Conservation (phyloP, 2,888 invertebrate genomes). For the Philereme transversata region DNA sequence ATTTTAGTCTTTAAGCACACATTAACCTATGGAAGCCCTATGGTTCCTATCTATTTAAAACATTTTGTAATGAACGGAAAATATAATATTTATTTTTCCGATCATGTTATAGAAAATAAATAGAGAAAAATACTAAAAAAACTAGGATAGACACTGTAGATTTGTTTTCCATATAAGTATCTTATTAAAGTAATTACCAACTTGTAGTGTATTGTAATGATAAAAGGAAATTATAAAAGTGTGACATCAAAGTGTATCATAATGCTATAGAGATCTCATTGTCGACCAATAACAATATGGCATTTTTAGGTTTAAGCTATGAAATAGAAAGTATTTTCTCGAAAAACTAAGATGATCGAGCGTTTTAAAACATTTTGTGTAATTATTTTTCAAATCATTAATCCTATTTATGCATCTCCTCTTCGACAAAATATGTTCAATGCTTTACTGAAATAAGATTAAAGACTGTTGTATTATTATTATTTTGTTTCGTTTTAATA, state of each 20-base stretch:
- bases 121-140: slow-evolving; percentile 62
- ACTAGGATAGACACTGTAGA: slow-evolving; percentile 67
- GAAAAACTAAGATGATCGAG: slow-evolving; percentile 43
- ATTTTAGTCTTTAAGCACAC: slow-evolving; percentile 60
- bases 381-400: slow-evolving; percentile 55
- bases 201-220: slow-evolving; percentile 63
- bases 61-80: slow-evolving; percentile 49
- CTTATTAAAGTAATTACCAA: slow-evolving; percentile 68
- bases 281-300: slow-evolving; percentile 83
- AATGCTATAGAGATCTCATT: slow-evolving; percentile 82
- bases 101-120: slow-evolving; percentile 57
- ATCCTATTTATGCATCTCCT: slow-evolving; percentile 63
- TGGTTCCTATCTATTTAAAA: slow-evolving; percentile 33
- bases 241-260: slow-evolving; percentile 72
- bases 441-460: slow-evolving; percentile 81
- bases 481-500: slow-evolving; percentile 73
- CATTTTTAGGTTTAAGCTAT: slow-evolving; percentile 80
- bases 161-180: slow-evolving; percentile 64
- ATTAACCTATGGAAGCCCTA: slow-evolving; percentile 43
- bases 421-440: slow-evolving; percentile 66
- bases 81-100: slow-evolving; percentile 53
- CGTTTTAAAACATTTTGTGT: slow-evolving; percentile 48
- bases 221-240: slow-evolving; percentile 63
- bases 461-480: slow-evolving; percentile 83
- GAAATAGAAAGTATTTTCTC: slow-evolving; percentile 62